phyloP scores from a whole-genome alignment of 2,797 vertebrate genomes.

The Chromis chromis region DNA sequence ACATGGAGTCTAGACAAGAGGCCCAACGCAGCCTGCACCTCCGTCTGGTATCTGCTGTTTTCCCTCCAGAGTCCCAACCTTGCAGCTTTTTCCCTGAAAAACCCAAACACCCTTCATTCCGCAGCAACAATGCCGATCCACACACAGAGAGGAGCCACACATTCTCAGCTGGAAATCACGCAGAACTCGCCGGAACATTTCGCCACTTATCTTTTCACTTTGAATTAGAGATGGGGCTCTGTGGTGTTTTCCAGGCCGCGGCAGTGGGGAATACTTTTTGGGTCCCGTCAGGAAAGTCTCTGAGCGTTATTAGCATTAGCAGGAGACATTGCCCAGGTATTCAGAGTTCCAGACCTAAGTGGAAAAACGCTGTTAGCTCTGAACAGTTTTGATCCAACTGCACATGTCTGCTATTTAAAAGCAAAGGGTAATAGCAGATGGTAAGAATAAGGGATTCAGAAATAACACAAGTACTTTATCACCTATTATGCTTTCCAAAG shows the following conservation, averaged over 20 bases:
- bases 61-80: conserved; percentile 31
- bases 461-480: conserved; percentile 42
- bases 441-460: conserved; percentile 25
- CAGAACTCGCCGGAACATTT: conserved; percentile 73
- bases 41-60: conserved; percentile 55
- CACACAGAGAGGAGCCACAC: conserved; percentile 60
- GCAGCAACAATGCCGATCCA: conserved; percentile 38
- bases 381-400: conserved; percentile 46
- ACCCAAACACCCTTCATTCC: conserved; percentile 35
- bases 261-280: conserved; percentile 54
- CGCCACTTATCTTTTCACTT: conserved; percentile 82
- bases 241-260: conserved; percentile 71
- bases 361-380: conserved; percentile 65
- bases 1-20: conserved; percentile 76
- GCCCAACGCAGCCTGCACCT: conserved; percentile 45
- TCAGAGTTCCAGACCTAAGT: conserved; percentile 60
- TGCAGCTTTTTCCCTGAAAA: conserved; percentile 36
- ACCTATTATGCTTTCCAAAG: conserved; percentile 20
- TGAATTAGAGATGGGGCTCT: conserved; percentile 73
- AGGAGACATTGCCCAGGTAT: conserved; percentile 75
- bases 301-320: conserved; percentile 71
- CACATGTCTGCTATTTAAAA: conserved; percentile 28
- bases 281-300: conserved; percentile 66
- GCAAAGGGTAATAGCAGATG: conserved; percentile 28
- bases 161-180: conserved; percentile 76